phyloP scores from a whole-genome alignment of 2,888 invertebrate species.

The Aleiodes leptofemur region DNA sequence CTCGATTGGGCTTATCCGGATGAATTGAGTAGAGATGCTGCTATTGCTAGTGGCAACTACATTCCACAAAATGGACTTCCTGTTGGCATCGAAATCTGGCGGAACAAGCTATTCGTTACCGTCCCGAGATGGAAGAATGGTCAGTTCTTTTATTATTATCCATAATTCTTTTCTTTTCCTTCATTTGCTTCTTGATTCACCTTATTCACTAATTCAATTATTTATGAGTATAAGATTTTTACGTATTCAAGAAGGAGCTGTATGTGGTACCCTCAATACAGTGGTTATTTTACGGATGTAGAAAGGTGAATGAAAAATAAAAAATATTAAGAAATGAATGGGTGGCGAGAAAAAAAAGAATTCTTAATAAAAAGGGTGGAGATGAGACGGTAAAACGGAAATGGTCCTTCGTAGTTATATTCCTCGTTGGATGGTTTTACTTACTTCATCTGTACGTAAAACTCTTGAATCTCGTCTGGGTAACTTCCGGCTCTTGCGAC shows the following conservation, averaged over 20 bases:
- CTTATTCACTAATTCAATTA: conserved; percentile 25
- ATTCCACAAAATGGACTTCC: conserved; percentile 88
- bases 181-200: conserved; percentile 1
- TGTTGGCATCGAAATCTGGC: conserved; percentile 89
- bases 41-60: conserved; percentile 81
- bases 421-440: conserved; percentile 36
- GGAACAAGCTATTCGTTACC: conserved; percentile 87
- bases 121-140: conserved; percentile 89
- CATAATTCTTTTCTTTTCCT: conserved; percentile 1
- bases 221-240: conserved; percentile 4
- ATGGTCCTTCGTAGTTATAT: conserved; percentile 40
- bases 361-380: conserved; percentile 21
- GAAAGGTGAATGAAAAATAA: neutral
- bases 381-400: conserved; percentile 48
- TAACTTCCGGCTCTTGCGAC: conserved; percentile 68
- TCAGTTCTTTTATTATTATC: conserved; percentile 72
- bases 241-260: too few relatives aligned
- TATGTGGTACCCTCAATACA: neutral
- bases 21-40: conserved; percentile 79
- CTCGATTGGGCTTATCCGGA: conserved; percentile 87
- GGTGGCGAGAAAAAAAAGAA: neutral
- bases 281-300: conserved; percentile 29
- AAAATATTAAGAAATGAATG: neutral
- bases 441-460: conserved; percentile 18
- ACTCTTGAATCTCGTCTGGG: conserved; percentile 67